phyloP scores from a whole-genome alignment of 1,140 invertebrate species.

The Contarinia nasturtii region DNA sequence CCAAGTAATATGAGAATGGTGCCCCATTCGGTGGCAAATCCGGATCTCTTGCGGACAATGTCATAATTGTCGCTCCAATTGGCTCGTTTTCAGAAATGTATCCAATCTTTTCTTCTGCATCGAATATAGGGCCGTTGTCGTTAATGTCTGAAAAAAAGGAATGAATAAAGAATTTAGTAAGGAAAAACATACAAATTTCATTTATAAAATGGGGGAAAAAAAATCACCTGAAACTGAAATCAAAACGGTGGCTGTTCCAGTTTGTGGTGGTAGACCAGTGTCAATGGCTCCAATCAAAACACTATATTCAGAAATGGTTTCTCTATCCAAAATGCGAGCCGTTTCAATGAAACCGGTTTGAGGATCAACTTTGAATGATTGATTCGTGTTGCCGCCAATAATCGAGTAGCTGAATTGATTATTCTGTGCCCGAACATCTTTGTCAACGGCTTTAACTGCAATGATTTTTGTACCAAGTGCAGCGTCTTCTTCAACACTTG shows the following conservation, averaged over 20 bases:
- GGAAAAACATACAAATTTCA: no score
- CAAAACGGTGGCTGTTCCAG: conserved; percentile 63
- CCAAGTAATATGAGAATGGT: conserved; percentile 65
- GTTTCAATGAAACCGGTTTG: conserved; percentile 67
- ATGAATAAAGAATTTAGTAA: conserved; percentile 6
- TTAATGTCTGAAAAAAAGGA: conserved; percentile 66
- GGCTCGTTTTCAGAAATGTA: conserved; percentile 78
- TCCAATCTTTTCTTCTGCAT: conserved; percentile 44
- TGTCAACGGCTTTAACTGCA: conserved; percentile 71
- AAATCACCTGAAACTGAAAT: conserved; percentile 26
- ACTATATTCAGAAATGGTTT: conserved; percentile 54
- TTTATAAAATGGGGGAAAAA: no score
- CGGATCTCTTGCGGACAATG: conserved; percentile 64
- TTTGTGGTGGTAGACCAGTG: conserved; percentile 68
- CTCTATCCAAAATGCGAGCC: conserved; percentile 55
- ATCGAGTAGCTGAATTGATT: conserved; percentile 86
- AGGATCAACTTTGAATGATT: conserved; percentile 77
- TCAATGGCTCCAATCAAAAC: conserved; percentile 81
- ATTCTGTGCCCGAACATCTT: conserved; percentile 77
- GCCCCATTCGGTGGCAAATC: conserved; percentile 82
- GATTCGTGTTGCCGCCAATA: conserved; percentile 59
- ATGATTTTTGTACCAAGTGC: conserved; percentile 48
- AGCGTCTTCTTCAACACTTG: conserved; percentile 58
- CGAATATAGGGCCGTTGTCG: conserved; percentile 81
- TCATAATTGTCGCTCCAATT: conserved; percentile 64